phyloP scores from a whole-genome alignment of 1,140 invertebrate species.

The Drosophila pruinosa region DNA sequence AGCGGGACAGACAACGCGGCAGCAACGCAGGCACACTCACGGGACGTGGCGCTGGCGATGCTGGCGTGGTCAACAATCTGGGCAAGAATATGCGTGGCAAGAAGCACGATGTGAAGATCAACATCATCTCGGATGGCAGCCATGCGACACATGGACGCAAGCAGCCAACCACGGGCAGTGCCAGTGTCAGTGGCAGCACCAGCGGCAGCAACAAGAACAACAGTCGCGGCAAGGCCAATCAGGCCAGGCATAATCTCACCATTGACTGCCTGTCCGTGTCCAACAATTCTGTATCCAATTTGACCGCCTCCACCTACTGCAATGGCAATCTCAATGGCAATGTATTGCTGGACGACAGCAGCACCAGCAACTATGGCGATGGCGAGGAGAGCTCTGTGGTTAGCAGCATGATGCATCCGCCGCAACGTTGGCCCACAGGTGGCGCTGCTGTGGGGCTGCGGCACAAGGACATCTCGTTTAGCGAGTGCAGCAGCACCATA shows the following conservation, averaged over 20 bases:
- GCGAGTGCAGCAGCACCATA: slow-evolving; percentile 76
- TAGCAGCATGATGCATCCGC: slow-evolving; percentile 76
- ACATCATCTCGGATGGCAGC: slow-evolving; percentile 72
- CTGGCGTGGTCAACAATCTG: slow-evolving; percentile 64
- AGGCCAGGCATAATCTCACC: slow-evolving; percentile 34
- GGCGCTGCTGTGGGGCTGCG: slow-evolving; percentile 16
- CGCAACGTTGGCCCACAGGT: slow-evolving; percentile 49
- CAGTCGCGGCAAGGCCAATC: slow-evolving; percentile 13
- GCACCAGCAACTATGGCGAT: slow-evolving; percentile 76
- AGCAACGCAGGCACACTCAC: not conserved
- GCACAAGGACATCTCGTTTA: slow-evolving; percentile 72
- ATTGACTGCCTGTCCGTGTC: slow-evolving; percentile 55
- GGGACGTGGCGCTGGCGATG: slow-evolving; percentile 59
- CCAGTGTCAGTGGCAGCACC: slow-evolving; percentile 38
- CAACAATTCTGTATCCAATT: slow-evolving; percentile 71
- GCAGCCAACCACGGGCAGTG: not conserved
- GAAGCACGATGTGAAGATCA: slow-evolving; percentile 78
- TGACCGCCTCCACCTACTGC: slow-evolving; percentile 75
- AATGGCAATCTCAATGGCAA: slow-evolving; percentile 63
- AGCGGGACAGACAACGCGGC: slow-evolving; percentile 8
- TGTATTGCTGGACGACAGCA: slow-evolving; percentile 62
- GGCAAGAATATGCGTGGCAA: slow-evolving; percentile 70
- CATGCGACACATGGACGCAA: slow-evolving; percentile 30
- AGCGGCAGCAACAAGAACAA: slow-evolving; percentile 44
- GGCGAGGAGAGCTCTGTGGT: slow-evolving; percentile 79